Conservation (phyloP, 2,797 vertebrate genomes). For the Falco berigora region DNA sequence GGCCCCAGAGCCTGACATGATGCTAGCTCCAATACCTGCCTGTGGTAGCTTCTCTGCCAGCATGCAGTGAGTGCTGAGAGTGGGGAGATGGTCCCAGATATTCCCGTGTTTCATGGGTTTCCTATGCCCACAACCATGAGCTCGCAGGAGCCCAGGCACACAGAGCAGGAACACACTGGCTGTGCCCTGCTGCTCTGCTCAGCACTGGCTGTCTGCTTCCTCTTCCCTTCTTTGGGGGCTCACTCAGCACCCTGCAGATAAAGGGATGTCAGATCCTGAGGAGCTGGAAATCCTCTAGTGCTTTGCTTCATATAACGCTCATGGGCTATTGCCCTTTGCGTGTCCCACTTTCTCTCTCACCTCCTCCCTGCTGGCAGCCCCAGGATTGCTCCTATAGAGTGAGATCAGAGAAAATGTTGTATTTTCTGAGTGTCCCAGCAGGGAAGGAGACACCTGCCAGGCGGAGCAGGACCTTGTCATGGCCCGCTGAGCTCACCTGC, state of each 20-base stretch:
- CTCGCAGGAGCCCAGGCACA: accelerated
- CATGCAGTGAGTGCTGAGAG: not conserved
- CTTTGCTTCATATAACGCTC: not conserved
- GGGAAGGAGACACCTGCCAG: not conserved
- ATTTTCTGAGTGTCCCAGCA: not conserved
- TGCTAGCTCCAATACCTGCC: not conserved
- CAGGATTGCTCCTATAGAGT: not conserved
- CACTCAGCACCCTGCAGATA: not conserved
- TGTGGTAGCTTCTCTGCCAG: not conserved
- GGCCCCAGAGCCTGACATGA: accelerated
- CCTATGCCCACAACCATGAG: not conserved
- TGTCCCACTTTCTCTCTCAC: not conserved
- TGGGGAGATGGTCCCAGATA: not conserved
- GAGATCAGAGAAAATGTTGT: not conserved
- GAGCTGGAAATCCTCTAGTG: not conserved
- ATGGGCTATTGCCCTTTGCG: accelerated
- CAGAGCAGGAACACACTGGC: not conserved
- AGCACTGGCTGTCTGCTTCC: not conserved
- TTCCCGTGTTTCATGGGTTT: not conserved
- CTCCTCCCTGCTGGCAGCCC: not conserved
- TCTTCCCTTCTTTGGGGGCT: not conserved
- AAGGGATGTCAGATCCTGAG: not conserved
- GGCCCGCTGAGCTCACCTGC: not conserved
- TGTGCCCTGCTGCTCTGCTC: not conserved
- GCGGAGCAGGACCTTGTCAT: not conserved